A percentile compares a stretch with the other conserved stretches of the same genome.
phyloP scores from a whole-genome alignment of 92 coral and sea anemone genomes.

The Blastomussa wellsi region DNA sequence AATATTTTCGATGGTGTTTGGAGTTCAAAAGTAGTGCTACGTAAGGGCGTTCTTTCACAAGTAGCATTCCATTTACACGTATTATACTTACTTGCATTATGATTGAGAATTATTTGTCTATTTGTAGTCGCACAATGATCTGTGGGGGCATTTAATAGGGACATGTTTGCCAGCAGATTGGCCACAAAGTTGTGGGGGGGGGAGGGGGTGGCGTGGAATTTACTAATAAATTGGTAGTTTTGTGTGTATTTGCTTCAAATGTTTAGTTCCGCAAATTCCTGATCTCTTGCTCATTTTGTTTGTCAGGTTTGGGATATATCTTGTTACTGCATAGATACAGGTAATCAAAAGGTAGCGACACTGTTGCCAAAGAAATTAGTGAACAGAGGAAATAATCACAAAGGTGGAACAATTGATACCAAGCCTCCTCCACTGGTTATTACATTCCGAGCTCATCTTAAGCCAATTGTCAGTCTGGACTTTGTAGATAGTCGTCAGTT shows the following conservation, averaged over 20 bases:
- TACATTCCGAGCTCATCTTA: slow-evolving; percentile 81
- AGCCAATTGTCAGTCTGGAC: slow-evolving; percentile 76
- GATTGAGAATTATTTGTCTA: too few species aligned
- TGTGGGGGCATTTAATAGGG: too few species aligned
- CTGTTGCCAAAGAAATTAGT: slow-evolving; percentile 17
- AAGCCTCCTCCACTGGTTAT: slow-evolving; percentile 73
- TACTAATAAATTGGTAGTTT: neutral
- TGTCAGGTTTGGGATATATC: slow-evolving; percentile 80
- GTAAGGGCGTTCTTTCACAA: too few species aligned
- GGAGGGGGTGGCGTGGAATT: too few species aligned
- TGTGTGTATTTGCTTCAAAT: neutral
- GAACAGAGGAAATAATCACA: slow-evolving; percentile 9
- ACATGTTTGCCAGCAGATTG: too few species aligned
- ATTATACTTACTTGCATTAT: too few species aligned
- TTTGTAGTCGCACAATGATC: too few species aligned
- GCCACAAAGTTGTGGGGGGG: too few species aligned
- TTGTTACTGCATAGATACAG: slow-evolving; percentile 57
- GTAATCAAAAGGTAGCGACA: slow-evolving; percentile 29
- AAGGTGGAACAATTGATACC: slow-evolving; percentile 30
- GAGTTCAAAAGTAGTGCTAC: too few species aligned
- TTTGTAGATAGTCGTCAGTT: slow-evolving; percentile 67
- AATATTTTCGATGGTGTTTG: too few species aligned
- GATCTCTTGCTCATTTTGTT: neutral
- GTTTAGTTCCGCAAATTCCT: neutral
- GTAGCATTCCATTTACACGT: too few species aligned